These are phyloP conservation scores for Papilio polytes DNA, from an alignment of 1,140 invertebrate genomes.

Conservation along the genomic window DNA sequence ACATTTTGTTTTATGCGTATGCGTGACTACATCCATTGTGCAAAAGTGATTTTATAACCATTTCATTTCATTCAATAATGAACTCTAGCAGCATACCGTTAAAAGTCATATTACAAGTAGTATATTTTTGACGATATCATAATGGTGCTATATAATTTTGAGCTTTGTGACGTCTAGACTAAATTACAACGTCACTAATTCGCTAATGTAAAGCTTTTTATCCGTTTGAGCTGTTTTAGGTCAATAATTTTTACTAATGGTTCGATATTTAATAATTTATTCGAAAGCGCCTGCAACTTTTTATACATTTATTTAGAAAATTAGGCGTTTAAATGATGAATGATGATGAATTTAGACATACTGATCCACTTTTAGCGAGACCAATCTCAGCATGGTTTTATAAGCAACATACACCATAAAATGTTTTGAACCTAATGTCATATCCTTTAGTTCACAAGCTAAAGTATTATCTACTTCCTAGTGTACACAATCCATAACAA, in stretches of 20 bases:
- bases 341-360: no score
- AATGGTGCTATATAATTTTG: constrained; percentile 67
- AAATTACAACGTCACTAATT: constrained; percentile 70
- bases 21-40: constrained; percentile 69
- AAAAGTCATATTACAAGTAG: constrained; percentile 52
- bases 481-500: no score
- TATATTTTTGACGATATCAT: constrained; percentile 59
- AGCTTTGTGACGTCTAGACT: constrained; percentile 68
- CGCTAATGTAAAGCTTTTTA: constrained; percentile 43
- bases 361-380: no score
- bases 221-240: not conserved
- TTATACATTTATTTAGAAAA: no score
- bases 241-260: not conserved
- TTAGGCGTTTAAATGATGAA: no score
- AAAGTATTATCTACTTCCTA: no score
- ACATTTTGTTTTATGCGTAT: constrained; percentile 71
- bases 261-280: not conserved
- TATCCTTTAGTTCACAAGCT: no score
- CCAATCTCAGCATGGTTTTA: no score
- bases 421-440: no score
- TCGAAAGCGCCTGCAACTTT: no score
- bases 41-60: constrained; percentile 71
- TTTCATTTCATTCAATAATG: constrained; percentile 51
- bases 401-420: no score
- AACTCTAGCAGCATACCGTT: constrained; percentile 50